Evolutionary conservation across 2,797 vertebrate species (phyloP).

Genomic region (Darevskia nairensis): DNA sequence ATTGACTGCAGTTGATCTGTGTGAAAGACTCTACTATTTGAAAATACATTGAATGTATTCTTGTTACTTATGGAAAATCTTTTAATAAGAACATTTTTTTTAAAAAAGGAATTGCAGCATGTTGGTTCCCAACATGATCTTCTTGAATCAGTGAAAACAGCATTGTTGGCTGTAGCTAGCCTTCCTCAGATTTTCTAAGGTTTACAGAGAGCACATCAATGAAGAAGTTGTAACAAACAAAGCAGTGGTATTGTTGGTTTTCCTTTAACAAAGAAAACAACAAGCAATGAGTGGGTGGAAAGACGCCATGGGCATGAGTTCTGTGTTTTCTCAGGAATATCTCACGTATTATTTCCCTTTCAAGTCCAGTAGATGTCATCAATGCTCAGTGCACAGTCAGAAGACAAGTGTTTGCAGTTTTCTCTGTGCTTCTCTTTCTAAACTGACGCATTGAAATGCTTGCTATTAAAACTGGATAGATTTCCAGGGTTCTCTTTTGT

Average conservation of each 20-base stretch:
- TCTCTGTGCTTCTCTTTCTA: neutral
- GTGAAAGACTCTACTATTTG: too few relatives aligned
- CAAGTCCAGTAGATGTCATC: conserved; percentile 16
- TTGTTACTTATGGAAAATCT: too few relatives aligned
- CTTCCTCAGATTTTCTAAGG: neutral
- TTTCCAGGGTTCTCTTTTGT: neutral
- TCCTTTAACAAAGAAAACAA: neutral
- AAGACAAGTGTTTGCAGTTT: neutral
- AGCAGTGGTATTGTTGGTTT: neutral
- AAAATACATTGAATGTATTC: too few relatives aligned
- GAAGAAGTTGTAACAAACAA: neutral
- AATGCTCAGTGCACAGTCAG: neutral
- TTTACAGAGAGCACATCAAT: neutral
- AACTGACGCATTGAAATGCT: neutral
- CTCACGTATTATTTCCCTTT: neutral
- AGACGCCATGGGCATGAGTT: neutral
- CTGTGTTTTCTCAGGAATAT: neutral
- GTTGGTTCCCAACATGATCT: neutral
- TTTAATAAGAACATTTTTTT: too few relatives aligned
- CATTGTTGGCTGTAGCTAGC: neutral
- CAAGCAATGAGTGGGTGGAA: neutral
- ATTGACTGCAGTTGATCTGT: too few relatives aligned
- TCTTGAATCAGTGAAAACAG: neutral
- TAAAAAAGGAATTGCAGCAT: neutral
- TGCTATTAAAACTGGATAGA: neutral